phyloP scores from a whole-genome alignment of 2,797 vertebrate genomes.

The Lacerta bilineata region DNA sequence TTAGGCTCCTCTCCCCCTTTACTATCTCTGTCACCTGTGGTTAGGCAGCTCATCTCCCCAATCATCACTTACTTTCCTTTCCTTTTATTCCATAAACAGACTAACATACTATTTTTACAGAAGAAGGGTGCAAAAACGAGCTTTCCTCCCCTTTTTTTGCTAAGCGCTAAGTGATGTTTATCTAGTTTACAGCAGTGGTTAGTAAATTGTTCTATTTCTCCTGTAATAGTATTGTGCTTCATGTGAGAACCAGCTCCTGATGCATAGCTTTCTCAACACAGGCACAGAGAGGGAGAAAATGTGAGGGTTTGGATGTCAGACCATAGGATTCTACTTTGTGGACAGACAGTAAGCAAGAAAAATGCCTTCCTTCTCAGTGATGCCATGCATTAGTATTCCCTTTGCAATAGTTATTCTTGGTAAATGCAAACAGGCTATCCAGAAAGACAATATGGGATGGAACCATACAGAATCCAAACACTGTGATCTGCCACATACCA shows the following conservation, averaged over 20 bases:
- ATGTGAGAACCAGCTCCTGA: not conserved
- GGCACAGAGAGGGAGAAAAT: not conserved
- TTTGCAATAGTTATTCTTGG: not conserved
- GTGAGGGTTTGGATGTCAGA: not conserved
- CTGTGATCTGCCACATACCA: not conserved
- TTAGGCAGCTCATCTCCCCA: not conserved
- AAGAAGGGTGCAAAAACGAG: not conserved
- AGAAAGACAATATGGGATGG: not conserved
- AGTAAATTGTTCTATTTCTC: conserved; percentile 1
- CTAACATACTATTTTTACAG: not conserved
- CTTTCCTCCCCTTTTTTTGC: not conserved
- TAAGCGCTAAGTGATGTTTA: not conserved
- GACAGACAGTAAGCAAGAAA: not conserved
- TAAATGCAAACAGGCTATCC: not conserved
- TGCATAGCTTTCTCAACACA: not conserved
- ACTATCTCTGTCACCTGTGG: not conserved
- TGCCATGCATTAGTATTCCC: not conserved
- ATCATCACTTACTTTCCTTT: not conserved
- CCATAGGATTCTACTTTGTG: not conserved
- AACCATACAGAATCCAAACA: not conserved
- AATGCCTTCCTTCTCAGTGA: not conserved
- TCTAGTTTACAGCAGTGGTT: not conserved
- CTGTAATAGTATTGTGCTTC: not conserved
- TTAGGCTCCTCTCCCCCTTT: not conserved
- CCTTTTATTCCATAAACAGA: not conserved